Conservation (phyloP, 2,797 vertebrate species). For the Labroides dimidiatus region DNA sequence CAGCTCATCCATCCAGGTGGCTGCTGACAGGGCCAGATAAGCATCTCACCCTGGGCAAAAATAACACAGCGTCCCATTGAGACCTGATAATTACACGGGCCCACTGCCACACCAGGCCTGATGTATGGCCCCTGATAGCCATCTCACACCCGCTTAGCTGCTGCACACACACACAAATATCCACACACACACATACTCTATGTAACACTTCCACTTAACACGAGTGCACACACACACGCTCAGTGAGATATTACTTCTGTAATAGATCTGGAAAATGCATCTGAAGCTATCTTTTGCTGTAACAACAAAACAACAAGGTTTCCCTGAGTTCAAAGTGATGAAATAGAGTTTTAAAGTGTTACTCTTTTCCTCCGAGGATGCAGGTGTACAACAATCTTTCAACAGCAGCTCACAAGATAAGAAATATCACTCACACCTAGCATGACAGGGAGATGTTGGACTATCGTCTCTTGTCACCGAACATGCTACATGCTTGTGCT, state of each 20-base stretch:
- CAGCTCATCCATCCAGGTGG: constrained; percentile 83
- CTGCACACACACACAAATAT: constrained; percentile 37
- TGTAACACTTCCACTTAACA: constrained; percentile 72
- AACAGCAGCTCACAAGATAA: constrained; percentile 70
- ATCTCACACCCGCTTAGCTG: constrained; percentile 79
- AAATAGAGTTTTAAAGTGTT: constrained; percentile 35
- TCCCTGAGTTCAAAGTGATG: constrained; percentile 16
- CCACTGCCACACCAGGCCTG: constrained; percentile 77
- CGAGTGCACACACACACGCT: constrained; percentile 21
- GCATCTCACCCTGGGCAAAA: constrained; percentile 85
- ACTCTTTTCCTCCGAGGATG: background rate
- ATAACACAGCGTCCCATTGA: constrained; percentile 85
- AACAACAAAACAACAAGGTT: constrained; percentile 19
- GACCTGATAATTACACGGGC: constrained; percentile 83
- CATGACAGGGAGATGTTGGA: constrained; percentile 48
- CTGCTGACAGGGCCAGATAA: constrained; percentile 83
- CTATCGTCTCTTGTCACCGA: constrained; percentile 67
- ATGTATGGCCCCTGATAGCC: constrained; percentile 84
- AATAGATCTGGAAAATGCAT: constrained; percentile 53
- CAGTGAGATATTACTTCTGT: constrained; percentile 40
- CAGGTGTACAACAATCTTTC: constrained; percentile 59
- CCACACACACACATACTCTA: constrained; percentile 17
- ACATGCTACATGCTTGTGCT: constrained; percentile 49
- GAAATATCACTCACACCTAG: constrained; percentile 60
- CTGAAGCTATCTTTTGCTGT: constrained; percentile 37